Evolutionary conservation across 2,888 invertebrate genomes (phyloP), one percentile per base, ranked within the genome.

Genomic region (Rhopalosiphum nymphaeae): DNA sequence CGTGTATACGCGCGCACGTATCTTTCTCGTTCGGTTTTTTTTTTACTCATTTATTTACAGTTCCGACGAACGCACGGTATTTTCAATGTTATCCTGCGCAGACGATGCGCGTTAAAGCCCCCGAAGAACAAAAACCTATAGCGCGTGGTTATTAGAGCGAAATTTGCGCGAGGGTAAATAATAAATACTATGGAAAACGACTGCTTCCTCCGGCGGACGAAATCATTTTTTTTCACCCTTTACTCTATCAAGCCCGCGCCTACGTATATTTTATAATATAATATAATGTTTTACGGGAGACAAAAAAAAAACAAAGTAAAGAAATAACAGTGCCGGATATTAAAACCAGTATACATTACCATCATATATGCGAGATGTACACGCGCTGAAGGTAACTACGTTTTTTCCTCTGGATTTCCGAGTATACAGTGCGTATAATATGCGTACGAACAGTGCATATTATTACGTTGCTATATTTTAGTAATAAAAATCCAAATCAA

Each of bases 71-170:
- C 88, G 88, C 16, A 61, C 36, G 9, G 57, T 56, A 11, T 36
- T 57, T 49, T 36, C 46, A 11, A 67, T n/a, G 11, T 29, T 92
- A 87, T 87, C 36, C 29, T 46, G 13, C 92, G 42, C 67, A 78
- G 87, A 78, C 78, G 78, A 53, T 53, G 53, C 21, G 36, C 78
- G 36, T 36, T 78, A 92, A 53, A 42, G 42, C n/a, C 42, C 49
- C 42, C 67, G 5, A 92, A 86, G 61, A 94, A 94, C 90, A 90
- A 94, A 94, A 94, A 53, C 49, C 93, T 53, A 78, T 88, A 44
- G 11, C 21, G 46, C 42, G 84, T 44, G 61, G 90, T 90, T 90
- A 90, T 94, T 94, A 90, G 93, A 94, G 61, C 29, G 61, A 94
- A 90, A 94, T 94, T 94, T 86, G 93, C 61, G 78, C 46, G 5